These are phyloP conservation scores for Poeciliopsis prolifica DNA, from an alignment of 2,113 vertebrate genomes.

Conservation along the genomic window DNA sequence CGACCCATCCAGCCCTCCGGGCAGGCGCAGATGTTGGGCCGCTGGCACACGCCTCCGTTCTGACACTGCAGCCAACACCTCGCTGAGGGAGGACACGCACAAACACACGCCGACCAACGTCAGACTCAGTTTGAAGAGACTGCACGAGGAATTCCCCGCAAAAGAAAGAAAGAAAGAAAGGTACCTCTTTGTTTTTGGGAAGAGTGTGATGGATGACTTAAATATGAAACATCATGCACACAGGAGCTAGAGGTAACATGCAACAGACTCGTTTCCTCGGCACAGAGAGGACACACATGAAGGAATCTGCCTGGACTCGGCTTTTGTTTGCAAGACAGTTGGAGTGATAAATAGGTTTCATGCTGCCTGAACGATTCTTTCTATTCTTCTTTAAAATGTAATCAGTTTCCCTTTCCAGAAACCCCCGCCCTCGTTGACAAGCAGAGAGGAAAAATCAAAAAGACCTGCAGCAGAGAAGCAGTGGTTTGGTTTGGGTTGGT, in stretches of 20 bases:
- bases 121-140: neutral
- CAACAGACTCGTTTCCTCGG: neutral
- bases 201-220: neutral
- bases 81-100: constrained; percentile 75
- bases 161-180: neutral
- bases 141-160: neutral
- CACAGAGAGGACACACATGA: neutral
- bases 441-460: neutral
- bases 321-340: constrained; percentile 8
- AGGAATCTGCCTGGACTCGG: constrained; percentile 17
- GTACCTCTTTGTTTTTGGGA: neutral
- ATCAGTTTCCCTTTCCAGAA: neutral
- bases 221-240: constrained; percentile 16
- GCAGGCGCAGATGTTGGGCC: constrained; percentile 92
- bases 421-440: neutral
- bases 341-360: neutral
- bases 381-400: neutral
- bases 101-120: constrained; percentile 14
- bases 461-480: neutral
- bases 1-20: constrained; percentile 96
- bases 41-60: constrained; percentile 92
- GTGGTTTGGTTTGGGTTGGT: neutral
- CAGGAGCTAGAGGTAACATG: constrained; percentile 17
- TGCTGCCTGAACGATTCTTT: neutral
- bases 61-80: constrained; percentile 94